Evolutionary conservation across 2,797 vertebrate species (phyloP), one percentile per base, ranked within the genome.

Genomic region (Hydrolagus colliei): DNA sequence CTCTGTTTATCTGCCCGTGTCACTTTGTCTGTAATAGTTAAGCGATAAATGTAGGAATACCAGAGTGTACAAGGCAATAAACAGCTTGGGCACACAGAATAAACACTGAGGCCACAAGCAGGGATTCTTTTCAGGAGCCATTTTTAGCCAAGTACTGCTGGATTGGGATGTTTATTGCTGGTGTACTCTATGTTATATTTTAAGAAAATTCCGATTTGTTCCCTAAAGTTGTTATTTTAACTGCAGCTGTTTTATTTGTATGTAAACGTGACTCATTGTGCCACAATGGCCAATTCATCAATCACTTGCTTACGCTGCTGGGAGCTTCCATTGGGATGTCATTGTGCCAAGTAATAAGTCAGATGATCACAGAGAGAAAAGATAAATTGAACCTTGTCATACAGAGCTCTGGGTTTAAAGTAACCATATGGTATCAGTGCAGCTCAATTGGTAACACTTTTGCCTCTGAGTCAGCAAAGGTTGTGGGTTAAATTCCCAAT

Each of bases 11-110:
- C 79, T 77, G 65, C 41, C 79, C 41, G 65, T 52, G 74, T 68
- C 41, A 84, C 65, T 71, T 9, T 71, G 79, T 84, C 79, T 41
- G 27, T 27, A 63, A 41, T 61, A 79, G 77, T 84, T 10, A 84
- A 84, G 79, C 68, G 62, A 84, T 84, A 84, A 84, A 84, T 9
- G 9, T n/a, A 71, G 65, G 79, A 84, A 84, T 84, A 63, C 79
- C 79, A 84, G 32, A 68, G 65, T 41, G 79, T 68, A 84, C 65
- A 71, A 68, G 79, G 79, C 79, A 84, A 71, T 84, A 84, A 84
- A 84, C 65, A 16, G 67, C 79, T 67, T 9, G n/a, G 9, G 79
- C 65, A 84, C 41, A 18, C 65, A 84, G 79, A 71, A 84, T 84
- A 84, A 84, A 84, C 79, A 84, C 20, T 41, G 79, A 84, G 79